phyloP scores from a whole-genome alignment of 2,797 vertebrate genomes.

The Synanceia verrucosa region DNA sequence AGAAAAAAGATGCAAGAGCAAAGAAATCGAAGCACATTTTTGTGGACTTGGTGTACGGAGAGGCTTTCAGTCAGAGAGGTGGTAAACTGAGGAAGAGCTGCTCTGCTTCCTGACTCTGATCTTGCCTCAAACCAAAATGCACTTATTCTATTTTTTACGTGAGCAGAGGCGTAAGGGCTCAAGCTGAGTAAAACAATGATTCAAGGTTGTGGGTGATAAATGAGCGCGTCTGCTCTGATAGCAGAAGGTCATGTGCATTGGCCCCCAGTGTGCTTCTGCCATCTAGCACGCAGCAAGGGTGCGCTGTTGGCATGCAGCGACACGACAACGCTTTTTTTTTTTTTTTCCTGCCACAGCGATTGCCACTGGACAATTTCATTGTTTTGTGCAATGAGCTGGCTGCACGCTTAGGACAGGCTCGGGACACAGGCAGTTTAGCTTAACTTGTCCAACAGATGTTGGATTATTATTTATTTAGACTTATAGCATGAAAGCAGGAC shows the following conservation, averaged over 20 bases:
- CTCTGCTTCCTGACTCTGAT: conserved; percentile 38
- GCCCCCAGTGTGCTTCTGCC: conserved; percentile 76
- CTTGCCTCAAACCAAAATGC: conserved; percentile 63
- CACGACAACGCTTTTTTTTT: conserved; percentile 41
- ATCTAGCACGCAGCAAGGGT: conserved; percentile 77
- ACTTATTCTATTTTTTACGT: conserved; percentile 63
- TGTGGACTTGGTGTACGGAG: conserved; percentile 13
- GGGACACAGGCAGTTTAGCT: conserved; percentile 46
- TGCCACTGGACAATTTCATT: conserved; percentile 41
- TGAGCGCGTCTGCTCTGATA: conserved; percentile 77
- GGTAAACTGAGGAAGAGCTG: conserved; percentile 26
- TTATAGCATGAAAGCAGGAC: conserved; percentile 19
- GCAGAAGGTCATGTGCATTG: conserved; percentile 78
- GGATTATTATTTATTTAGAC: conserved; percentile 39
- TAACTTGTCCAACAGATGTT: conserved; percentile 51
- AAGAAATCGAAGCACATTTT: conserved; percentile 39
- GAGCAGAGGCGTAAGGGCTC: conserved; percentile 69
- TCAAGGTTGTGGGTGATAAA: conserved; percentile 82
- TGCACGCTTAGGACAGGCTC: conserved; percentile 37
- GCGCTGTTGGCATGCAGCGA: conserved; percentile 57
- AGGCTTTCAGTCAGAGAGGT: conserved; percentile 42
- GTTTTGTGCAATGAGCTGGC: conserved; percentile 34
- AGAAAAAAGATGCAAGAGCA: background rate
- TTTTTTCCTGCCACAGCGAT: conserved; percentile 15
- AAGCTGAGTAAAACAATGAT: conserved; percentile 80